Evolutionary conservation across 1,140 invertebrate genomes (phyloP).

Genomic region (Achatina immaculata): DNA sequence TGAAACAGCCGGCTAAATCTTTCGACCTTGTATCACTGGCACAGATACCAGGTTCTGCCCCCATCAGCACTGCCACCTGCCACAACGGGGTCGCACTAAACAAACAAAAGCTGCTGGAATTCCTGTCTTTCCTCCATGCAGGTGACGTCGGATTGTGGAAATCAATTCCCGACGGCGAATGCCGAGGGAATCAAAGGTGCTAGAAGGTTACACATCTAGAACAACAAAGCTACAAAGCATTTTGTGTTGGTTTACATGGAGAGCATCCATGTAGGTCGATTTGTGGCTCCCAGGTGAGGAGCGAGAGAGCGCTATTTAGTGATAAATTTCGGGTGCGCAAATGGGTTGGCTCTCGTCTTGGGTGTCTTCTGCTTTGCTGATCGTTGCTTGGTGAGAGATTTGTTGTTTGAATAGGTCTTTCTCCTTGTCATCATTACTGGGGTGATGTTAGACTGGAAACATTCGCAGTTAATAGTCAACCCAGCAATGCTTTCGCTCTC

Average conservation of each 20-base stretch:
- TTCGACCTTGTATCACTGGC: not conserved
- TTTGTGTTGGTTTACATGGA: constrained; percentile 11
- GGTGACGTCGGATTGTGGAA: not conserved
- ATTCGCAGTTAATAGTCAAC: too few species aligned
- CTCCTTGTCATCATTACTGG: too few species aligned
- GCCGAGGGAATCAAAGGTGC: constrained; percentile 1
- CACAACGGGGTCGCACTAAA: not conserved
- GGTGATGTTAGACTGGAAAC: too few species aligned
- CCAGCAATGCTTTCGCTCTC: too few species aligned
- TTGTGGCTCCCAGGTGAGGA: not conserved
- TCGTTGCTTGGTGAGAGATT: too few species aligned
- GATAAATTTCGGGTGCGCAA: not conserved
- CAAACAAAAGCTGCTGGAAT: constrained; percentile 6
- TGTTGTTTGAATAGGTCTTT: too few species aligned
- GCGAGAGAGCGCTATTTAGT: not conserved
- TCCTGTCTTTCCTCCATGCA: not conserved
- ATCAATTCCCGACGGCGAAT: not conserved
- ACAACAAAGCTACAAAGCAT: constrained; percentile 6
- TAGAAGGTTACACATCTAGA: not conserved
- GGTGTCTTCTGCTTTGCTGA: too few species aligned
- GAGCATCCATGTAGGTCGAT: constrained; percentile 9
- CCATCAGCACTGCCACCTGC: not conserved
- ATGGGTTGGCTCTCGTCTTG: not conserved
- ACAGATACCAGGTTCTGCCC: not conserved
- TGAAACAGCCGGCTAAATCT: too few species aligned